Percentiles rank a stretch among this genome's conserved stretches.
Conservation (phyloP, 2,113 vertebrate genomes). For the Dipodomys stephensi region DNA sequence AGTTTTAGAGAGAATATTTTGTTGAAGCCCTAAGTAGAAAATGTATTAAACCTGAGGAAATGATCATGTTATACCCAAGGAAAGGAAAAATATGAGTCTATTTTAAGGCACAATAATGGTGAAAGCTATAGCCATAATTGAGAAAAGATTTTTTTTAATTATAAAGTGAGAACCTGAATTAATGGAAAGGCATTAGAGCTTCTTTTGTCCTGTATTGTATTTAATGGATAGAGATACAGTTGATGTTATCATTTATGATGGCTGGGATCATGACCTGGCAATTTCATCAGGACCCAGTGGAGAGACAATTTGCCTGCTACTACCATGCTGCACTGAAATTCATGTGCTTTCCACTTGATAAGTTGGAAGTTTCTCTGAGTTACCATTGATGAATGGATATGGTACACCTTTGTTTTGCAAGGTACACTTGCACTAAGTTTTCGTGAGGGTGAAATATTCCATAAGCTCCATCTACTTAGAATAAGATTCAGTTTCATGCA, state of each 20-base stretch:
- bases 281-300: background rate
- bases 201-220: conserved; percentile 7
- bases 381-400: conserved; percentile 30
- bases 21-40: background rate
- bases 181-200: conserved; percentile 64
- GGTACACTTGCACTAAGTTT: background rate
- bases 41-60: conserved; percentile 68
- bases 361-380: conserved; percentile 38
- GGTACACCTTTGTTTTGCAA: background rate
- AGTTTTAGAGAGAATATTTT: background rate
- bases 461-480: conserved; percentile 30
- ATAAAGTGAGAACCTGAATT: conserved; percentile 43
- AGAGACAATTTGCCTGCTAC: conserved; percentile 4
- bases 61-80: background rate
- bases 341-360: conserved; percentile 22
- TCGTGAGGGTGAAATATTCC: background rate
- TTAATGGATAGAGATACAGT: background rate
- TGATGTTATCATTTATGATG: conserved; percentile 10
- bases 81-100: background rate
- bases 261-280: background rate
- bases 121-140: conserved; percentile 33
- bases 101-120: background rate
- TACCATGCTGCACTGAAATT: background rate
- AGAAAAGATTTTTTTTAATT: conserved; percentile 53
- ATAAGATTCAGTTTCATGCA: background rate